Evolutionary conservation across 2,797 vertebrate species (phyloP).

Genomic region (Adelosebastes latens): DNA sequence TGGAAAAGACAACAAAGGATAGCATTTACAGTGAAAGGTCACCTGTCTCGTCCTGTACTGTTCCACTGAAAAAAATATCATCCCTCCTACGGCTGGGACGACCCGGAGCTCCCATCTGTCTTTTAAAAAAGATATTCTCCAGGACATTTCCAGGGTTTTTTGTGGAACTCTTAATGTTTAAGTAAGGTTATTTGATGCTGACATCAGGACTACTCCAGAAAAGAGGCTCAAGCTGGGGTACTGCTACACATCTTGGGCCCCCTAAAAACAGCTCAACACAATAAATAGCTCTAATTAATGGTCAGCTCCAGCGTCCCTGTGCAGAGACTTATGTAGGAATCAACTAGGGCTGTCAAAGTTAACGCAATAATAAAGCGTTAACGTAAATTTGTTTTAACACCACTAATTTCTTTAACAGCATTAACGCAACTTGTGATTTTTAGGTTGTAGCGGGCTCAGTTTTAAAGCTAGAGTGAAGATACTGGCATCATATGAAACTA

Average conservation of each 20-base stretch:
- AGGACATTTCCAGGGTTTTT: neutral
- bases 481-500: too few species aligned
- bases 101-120: neutral
- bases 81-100: neutral
- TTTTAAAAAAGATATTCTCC: neutral
- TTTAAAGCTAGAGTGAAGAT: too few species aligned
- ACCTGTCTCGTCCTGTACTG: neutral
- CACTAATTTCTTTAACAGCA: too few species aligned
- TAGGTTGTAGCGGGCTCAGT: too few species aligned
- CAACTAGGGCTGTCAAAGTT: too few species aligned
- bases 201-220: neutral
- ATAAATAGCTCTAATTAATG: neutral
- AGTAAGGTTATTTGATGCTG: neutral
- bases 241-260: too few species aligned
- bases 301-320: neutral
- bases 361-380: too few species aligned
- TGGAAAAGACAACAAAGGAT: conserved; percentile 33
- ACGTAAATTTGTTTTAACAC: too few species aligned
- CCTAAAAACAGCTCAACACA: neutral
- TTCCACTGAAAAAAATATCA: neutral
- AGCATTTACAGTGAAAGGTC: conserved; percentile 56
- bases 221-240: neutral
- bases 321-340: neutral
- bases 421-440: too few species aligned
- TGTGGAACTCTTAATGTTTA: neutral